These are phyloP conservation scores for Gnatocerus cornutus DNA, from an alignment of 2,888 invertebrate species.

Conservation along the genomic window DNA sequence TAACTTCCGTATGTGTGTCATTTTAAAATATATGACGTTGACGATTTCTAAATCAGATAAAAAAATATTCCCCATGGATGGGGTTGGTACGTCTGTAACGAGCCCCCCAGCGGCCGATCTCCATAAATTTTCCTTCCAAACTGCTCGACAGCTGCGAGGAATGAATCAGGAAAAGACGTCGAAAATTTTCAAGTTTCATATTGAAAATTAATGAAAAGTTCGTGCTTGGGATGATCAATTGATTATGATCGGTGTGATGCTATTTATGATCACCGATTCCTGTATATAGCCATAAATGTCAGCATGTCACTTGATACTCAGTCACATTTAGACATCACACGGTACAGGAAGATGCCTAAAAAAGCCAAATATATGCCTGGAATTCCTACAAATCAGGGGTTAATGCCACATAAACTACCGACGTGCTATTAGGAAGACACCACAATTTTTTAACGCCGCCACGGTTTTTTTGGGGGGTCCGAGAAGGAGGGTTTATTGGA, in stretches of 20 bases:
- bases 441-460: constrained; percentile 46
- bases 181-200: constrained; percentile 12
- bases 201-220: neutral
- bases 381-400: constrained; percentile 66
- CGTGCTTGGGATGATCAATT: neutral
- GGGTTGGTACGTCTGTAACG: constrained; percentile 54
- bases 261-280: constrained; percentile 46
- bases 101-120: constrained; percentile 62
- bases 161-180: constrained; percentile 27
- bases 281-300: constrained; percentile 63
- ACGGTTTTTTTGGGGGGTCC: constrained; percentile 6
- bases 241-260: neutral
- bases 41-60: constrained; percentile 49
- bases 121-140: constrained; percentile 58
- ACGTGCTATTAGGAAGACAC: constrained; percentile 57
- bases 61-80: constrained; percentile 41
- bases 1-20: constrained; percentile 50
- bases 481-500: neutral
- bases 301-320: constrained; percentile 60
- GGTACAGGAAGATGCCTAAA: constrained; percentile 52
- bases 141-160: constrained; percentile 46
- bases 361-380: constrained; percentile 60
- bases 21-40: constrained; percentile 49
- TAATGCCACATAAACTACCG: constrained; percentile 65
- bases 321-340: constrained; percentile 62